A percentile compares a stretch with the other conserved stretches of the same genome.
These are phyloP conservation scores for Mastomys coucha DNA, from an alignment of 2,113 vertebrate genomes.

Conservation along the genomic window DNA sequence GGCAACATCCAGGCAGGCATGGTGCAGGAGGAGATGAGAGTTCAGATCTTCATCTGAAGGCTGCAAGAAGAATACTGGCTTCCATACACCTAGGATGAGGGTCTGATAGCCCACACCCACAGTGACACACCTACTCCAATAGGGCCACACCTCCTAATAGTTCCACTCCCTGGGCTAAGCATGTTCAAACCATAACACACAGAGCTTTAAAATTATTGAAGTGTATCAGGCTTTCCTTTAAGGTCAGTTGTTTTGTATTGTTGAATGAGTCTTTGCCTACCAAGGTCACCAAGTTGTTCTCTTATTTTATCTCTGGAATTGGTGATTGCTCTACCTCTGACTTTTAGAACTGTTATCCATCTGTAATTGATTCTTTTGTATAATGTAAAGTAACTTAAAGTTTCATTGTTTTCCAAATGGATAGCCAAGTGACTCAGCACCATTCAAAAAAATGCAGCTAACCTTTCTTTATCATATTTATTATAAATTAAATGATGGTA, in stretches of 20 bases:
- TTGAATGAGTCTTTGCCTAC: constrained; percentile 57
- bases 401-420: constrained; percentile 62
- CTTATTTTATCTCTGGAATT: background rate
- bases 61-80: no score
- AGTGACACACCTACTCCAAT: no score
- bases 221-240: background rate
- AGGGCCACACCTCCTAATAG: no score
- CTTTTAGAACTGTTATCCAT: constrained; percentile 32
- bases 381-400: constrained; percentile 41
- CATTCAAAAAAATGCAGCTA: constrained; percentile 23
- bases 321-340: constrained; percentile 32
- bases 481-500: constrained; percentile 30
- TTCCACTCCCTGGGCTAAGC: no score
- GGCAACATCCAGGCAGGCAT: no score
- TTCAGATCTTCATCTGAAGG: no score
- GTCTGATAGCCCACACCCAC: no score
- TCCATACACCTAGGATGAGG: no score
- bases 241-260: background rate
- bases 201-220: constrained; percentile 43
- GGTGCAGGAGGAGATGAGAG: no score
- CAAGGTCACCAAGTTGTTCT: constrained; percentile 56
- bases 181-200: background rate
- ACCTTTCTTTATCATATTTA: background rate
- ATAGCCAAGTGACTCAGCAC: constrained; percentile 27
- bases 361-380: constrained; percentile 24